Percentiles rank a stretch among this genome's conserved stretches.
Evolutionary conservation across 2,113 vertebrate species (phyloP).

Genomic region (Phyllopteryx taeniolatus): DNA sequence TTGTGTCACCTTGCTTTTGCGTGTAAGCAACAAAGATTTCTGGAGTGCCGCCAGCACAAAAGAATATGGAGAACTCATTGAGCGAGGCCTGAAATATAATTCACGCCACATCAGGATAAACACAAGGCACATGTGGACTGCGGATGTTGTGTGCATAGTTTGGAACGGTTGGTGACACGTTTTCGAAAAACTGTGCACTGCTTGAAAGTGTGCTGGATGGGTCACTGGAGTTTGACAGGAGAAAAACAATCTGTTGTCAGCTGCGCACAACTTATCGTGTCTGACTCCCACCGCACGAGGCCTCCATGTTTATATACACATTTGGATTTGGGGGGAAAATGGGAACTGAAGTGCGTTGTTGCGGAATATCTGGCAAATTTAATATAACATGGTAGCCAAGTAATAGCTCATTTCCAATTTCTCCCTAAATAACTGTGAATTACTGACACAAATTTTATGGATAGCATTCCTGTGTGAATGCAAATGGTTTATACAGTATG

Average conservation of each 20-base stretch:
- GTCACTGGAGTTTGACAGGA: conserved; percentile 50
- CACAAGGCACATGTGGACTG: conserved; percentile 35
- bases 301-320: conserved; percentile 19
- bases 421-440: background rate
- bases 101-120: conserved; percentile 46
- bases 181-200: conserved; percentile 53
- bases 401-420: background rate
- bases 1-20: conserved; percentile 14
- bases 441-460: background rate
- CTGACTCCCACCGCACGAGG: conserved; percentile 14
- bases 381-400: background rate
- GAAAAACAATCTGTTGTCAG: conserved; percentile 43
- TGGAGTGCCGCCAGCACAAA: conserved; percentile 16
- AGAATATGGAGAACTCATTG: conserved; percentile 35
- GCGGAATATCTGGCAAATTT: background rate
- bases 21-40: conserved; percentile 36
- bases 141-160: conserved; percentile 50
- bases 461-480: background rate
- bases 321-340: background rate
- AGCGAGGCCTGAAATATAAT: conserved; percentile 36
- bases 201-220: conserved; percentile 42
- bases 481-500: background rate
- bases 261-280: conserved; percentile 14
- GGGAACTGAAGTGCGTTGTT: background rate
- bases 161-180: conserved; percentile 53